These are phyloP conservation scores for Gnathonemus longibarbis DNA, from an alignment of 2,113 vertebrate species.

Conservation along the genomic window DNA sequence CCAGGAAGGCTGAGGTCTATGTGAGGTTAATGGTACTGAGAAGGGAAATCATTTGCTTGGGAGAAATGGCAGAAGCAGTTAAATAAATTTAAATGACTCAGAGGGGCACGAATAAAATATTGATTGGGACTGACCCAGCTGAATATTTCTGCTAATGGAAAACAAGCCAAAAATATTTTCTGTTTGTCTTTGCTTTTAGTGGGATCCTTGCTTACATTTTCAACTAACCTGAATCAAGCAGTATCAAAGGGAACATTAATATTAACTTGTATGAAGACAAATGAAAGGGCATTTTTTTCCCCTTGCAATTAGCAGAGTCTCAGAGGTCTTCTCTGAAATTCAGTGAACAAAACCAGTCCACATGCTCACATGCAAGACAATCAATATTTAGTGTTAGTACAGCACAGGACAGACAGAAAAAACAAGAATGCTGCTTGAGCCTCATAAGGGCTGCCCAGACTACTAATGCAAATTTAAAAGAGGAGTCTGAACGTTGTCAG, in stretches of 20 bases:
- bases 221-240: conserved; percentile 1
- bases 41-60: conserved; percentile 38
- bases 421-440: background rate
- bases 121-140: conserved; percentile 20
- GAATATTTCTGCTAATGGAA: conserved; percentile 18
- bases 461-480: background rate
- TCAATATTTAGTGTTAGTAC: background rate
- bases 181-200: conserved; percentile 8
- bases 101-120: conserved; percentile 20
- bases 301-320: conserved; percentile 18
- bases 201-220: background rate
- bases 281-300: conserved; percentile 12
- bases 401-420: background rate
- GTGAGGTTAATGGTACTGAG: conserved; percentile 41
- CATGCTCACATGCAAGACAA: background rate
- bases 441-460: background rate
- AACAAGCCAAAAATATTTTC: conserved; percentile 14
- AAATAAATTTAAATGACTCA: conserved; percentile 42
- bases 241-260: conserved; percentile 13
- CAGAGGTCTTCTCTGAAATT: background rate
- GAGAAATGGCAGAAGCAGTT: conserved; percentile 39
- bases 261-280: background rate
- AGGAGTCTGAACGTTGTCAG: background rate
- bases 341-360: background rate
- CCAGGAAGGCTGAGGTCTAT: conserved; percentile 36